Conservation (phyloP, 2,888 invertebrate genomes). For the Coelogynopora nodosa region DNA sequence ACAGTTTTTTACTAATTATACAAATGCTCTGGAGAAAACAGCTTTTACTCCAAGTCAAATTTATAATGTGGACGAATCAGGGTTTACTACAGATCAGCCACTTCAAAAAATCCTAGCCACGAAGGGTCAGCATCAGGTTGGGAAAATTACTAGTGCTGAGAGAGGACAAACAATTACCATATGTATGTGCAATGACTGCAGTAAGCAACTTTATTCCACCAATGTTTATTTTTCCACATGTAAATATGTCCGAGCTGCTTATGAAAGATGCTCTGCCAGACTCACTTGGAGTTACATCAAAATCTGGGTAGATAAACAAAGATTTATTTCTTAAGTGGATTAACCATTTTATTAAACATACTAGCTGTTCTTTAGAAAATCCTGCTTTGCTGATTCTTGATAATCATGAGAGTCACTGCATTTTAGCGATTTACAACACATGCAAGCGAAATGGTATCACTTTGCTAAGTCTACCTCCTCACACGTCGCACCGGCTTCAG, state of each 20-base stretch:
- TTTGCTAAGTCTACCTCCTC: neutral
- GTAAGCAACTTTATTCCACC: neutral
- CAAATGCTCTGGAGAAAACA: no score
- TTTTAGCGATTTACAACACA: neutral
- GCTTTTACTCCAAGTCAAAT: neutral
- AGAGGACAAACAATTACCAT: neutral
- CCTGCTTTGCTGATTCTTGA: neutral
- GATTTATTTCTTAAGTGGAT: neutral
- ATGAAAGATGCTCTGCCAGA: neutral
- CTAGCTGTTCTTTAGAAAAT: neutral
- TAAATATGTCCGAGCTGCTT: neutral
- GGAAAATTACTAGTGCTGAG: neutral
- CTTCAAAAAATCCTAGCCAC: neutral
- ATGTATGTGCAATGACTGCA: neutral
- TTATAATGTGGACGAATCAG: neutral
- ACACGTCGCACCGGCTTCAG: neutral
- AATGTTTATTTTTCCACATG: neutral
- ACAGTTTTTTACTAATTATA: neutral
- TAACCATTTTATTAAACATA: neutral
- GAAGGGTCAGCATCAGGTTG: neutral
- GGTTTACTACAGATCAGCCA: neutral
- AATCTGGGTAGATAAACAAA: neutral
- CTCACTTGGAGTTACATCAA: neutral
- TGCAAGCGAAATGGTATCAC: neutral
- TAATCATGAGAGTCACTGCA: neutral